Base-by-base conservation (phyloP, 2,888 invertebrate genomes). In the Heliconius aoede region DNA sequence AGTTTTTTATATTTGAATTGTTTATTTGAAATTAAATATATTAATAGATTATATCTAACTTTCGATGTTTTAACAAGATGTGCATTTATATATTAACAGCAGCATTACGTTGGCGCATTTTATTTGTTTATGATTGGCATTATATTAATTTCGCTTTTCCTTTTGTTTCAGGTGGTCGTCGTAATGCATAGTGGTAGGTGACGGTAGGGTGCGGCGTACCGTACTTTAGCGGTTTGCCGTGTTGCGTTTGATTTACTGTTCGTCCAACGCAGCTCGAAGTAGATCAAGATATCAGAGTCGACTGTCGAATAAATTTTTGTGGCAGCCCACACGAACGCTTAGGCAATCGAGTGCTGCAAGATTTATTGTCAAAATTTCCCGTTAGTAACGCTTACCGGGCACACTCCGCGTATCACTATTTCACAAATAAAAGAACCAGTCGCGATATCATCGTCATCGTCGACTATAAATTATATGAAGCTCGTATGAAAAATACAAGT, bases 81-180 rank as follows among this genome's bases (percentile, higher is more conserved):
- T 81, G 77, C 79, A 3, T 55, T 9, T 55, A 82, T 89, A n/a
- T n/a, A n/a, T n/a, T n/a, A 55, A 28, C 58, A 64, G 36, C 15
- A 32, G 65, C 13, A 36, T 65, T 85, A 62, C 51, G 40, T 55
- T 30, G 61, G 62, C 61, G 76, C 76, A 55, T 55, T 76, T 75
- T 74, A 58, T 67, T 73, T 74, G 8, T 85, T 91, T 90, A 88
- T 91, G 81, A 92, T 92, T 94, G 92, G 94, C 94, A 85, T 90
- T 93, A 90, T 91, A 95, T 94, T 95, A 94, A 95, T 94, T 95
- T 95, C 89, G 94, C 94, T 94, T 95, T 92, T 92, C 90, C 92
- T 93, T 94, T 95, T 95, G 95, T 95, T 95, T 86, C 95, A 95
- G 95, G 92, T 95, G 90, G 92, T 88, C 94, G 89, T 88, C 91